Evolutionary conservation across 2,113 vertebrate species (phyloP).

Genomic region (Chaenocephalus aceratus): DNA sequence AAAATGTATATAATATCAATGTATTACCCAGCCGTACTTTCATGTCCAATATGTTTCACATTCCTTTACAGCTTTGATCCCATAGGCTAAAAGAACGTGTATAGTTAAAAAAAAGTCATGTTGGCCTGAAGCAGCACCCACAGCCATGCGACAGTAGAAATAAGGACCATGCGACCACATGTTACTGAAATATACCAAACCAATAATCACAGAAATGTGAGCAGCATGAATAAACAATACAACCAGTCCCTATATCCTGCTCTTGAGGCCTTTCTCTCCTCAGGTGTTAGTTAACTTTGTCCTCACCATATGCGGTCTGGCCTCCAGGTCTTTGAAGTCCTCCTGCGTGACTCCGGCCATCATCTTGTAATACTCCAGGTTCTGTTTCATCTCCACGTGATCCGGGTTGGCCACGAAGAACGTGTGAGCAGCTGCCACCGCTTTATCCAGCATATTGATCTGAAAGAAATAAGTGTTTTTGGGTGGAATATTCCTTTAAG

Average conservation of each 20-base stretch:
- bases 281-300: background rate
- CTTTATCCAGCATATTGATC: conserved; percentile 94
- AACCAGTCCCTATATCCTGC: background rate
- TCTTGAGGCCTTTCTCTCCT: background rate
- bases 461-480: conserved; percentile 51
- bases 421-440: conserved; percentile 93
- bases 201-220: background rate
- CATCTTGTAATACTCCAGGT: conserved; percentile 95
- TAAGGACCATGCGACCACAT: background rate
- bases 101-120: conserved; percentile 49
- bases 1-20: no score
- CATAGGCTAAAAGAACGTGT: background rate
- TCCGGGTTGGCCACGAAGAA: conserved; percentile 93
- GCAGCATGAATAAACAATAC: background rate
- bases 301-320: conserved; percentile 90
- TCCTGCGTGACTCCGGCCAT: conserved; percentile 91
- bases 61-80: background rate
- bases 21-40: background rate
- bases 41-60: background rate
- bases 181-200: background rate
- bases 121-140: background rate
- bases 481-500: no score
- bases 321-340: conserved; percentile 94
- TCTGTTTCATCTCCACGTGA: conserved; percentile 96
- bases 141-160: background rate